Conservation (phyloP, 2,888 invertebrate species). For the Unio delphinus region DNA sequence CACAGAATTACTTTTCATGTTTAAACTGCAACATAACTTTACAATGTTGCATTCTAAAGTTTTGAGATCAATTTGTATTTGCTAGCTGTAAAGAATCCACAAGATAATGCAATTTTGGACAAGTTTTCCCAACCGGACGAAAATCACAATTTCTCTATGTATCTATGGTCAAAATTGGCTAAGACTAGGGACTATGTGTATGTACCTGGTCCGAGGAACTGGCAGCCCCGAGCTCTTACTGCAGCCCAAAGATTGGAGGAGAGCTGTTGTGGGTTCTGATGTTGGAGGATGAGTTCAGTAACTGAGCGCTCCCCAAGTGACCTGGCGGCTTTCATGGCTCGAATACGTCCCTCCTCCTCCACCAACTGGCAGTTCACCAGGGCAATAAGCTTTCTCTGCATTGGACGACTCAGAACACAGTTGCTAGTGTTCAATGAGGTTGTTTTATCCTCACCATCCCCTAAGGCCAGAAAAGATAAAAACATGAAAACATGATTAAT, state of each 20-base stretch:
- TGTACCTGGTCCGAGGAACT: constrained; percentile 92
- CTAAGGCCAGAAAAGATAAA: no score
- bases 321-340: constrained; percentile 80
- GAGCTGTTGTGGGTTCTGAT: constrained; percentile 96
- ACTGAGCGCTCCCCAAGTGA: constrained; percentile 96
- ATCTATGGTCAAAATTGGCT: background rate
- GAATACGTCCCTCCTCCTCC: constrained; percentile 82
- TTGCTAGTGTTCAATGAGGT: constrained; percentile 1
- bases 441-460: no score
- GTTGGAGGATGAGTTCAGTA: constrained; percentile 92
- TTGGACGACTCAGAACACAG: constrained; percentile 83
- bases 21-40: no score
- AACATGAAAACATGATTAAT: no score
- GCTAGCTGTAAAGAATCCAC: no score
- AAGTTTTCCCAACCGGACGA: no score
- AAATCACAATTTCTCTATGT: background rate
- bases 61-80: no score
- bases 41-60: no score
- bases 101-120: no score
- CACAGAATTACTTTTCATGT: no score
- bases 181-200: background rate
- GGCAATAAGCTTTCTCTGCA: constrained; percentile 95
- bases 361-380: constrained; percentile 92
- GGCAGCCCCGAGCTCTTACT: constrained; percentile 95
- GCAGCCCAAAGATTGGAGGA: constrained; percentile 97